Evolutionary conservation across 2,113 vertebrate species (phyloP), one percentile per base, ranked within the genome.

Genomic region (Struthidea cinerea): DNA sequence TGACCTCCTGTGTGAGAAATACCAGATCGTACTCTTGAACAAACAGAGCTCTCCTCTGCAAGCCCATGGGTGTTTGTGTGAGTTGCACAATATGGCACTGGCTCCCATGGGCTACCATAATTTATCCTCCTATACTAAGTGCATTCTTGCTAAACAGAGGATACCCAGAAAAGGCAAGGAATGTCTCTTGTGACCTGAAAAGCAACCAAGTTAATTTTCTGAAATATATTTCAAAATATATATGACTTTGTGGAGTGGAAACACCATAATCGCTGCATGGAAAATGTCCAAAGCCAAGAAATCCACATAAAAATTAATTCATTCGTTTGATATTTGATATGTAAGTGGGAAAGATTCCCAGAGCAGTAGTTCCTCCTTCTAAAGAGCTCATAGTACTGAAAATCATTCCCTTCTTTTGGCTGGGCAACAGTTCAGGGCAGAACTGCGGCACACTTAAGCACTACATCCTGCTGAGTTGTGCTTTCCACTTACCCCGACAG

Each of bases 21-120:
- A 91, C 87, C 96, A 96, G 95, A 93, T 55, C 90, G 90, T 67
- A 27, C 23, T 86, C 84, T 94, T 83, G 89, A 94, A 80, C 80
- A 96, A 96, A 92, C 84, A 94, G 78, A 91, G 16, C 33, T 91
- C 59, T 83, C 67, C 71, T 79, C 84, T 84, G n/a, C 42, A 52
- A 80, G 67, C 78, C 82, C 84, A 55, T 37, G 84, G 75, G 59
- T 95, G 24, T 95, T 84, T 89, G 77, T 57, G 55, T 14, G 75
- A 91, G 59, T 77, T 90, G 33, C 75, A 83, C 76, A 96, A 52
- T 52, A 59, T n/a, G 78, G 22, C 78, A 88, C 91, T 52, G 67
- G 50, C 23, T 97, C 75, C 67, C 17, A 1, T 32, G 52, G 52
- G 59, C 64, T 78, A 32, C 47, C 37, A 49, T 90, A 44, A 91